Conservation (phyloP, 2,888 invertebrate species). For the Escarpia spicata region DNA sequence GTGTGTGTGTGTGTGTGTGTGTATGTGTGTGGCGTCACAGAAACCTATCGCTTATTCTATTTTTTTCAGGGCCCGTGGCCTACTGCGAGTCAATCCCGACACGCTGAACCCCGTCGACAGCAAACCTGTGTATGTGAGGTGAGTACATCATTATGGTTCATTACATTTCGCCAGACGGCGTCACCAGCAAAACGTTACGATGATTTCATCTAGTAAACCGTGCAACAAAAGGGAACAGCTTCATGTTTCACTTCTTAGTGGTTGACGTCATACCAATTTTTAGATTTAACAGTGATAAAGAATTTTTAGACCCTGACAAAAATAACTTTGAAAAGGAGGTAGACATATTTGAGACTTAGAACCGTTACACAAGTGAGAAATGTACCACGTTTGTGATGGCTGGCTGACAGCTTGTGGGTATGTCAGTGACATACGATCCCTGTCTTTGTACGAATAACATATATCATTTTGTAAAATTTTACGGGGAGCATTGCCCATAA, state of each 20-base stretch:
- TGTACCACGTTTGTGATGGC: too few relatives aligned
- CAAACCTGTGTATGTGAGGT: background rate
- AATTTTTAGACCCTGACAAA: too few relatives aligned
- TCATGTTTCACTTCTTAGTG: background rate
- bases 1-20: background rate
- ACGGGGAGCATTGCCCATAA: too few relatives aligned
- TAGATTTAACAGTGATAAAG: background rate
- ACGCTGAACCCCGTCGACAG: background rate
- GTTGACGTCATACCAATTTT: background rate
- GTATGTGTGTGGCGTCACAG: background rate
- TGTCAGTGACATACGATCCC: too few relatives aligned
- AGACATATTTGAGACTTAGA: too few relatives aligned
- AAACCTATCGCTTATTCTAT: background rate
- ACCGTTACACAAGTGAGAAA: too few relatives aligned
- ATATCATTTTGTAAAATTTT: too few relatives aligned
- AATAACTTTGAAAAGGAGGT: too few relatives aligned
- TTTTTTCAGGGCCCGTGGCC: background rate
- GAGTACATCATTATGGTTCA: background rate
- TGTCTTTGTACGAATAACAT: too few relatives aligned
- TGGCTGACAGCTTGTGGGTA: too few relatives aligned
- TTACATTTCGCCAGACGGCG: background rate
- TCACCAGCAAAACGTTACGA: background rate
- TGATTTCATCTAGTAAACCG: background rate
- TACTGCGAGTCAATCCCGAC: background rate
- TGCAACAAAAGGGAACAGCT: background rate